A percentile compares a stretch with the other conserved stretches of the same genome.
Conservation (phyloP, 2,113 vertebrate species). For the Tupaia tana region DNA sequence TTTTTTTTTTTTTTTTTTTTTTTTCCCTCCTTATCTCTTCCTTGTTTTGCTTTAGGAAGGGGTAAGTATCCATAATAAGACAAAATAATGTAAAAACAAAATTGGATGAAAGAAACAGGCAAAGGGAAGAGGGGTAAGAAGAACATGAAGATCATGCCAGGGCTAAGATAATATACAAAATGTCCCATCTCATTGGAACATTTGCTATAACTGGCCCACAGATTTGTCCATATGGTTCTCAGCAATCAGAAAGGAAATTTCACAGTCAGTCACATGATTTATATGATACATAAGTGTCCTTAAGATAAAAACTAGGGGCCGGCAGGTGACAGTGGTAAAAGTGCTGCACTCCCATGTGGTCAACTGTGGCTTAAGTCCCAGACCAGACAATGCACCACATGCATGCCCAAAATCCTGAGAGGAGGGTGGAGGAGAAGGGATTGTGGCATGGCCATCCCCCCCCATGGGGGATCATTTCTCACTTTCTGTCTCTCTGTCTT, state of each 20-base stretch:
- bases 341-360: too few species aligned
- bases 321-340: too few species aligned
- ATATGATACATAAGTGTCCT: not conserved
- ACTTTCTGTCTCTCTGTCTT: too few species aligned
- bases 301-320: not conserved
- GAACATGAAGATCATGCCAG: not conserved
- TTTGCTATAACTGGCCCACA: not conserved
- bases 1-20: not conserved
- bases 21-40: not conserved
- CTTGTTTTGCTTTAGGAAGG: not conserved
- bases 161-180: not conserved
- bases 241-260: not conserved
- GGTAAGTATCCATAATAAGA: not conserved
- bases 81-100: conserved; percentile 1
- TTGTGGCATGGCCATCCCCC: too few species aligned
- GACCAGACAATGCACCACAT: too few species aligned
- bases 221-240: not conserved
- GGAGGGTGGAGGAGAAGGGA: too few species aligned
- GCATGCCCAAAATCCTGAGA: too few species aligned
- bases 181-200: not conserved
- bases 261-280: not conserved
- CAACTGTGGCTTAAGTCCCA: too few species aligned
- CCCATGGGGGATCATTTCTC: too few species aligned
- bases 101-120: not conserved
- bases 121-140: not conserved